Evolutionary conservation across 1,140 invertebrate genomes (phyloP).

Genomic region (Drosophila baimaii): DNA sequence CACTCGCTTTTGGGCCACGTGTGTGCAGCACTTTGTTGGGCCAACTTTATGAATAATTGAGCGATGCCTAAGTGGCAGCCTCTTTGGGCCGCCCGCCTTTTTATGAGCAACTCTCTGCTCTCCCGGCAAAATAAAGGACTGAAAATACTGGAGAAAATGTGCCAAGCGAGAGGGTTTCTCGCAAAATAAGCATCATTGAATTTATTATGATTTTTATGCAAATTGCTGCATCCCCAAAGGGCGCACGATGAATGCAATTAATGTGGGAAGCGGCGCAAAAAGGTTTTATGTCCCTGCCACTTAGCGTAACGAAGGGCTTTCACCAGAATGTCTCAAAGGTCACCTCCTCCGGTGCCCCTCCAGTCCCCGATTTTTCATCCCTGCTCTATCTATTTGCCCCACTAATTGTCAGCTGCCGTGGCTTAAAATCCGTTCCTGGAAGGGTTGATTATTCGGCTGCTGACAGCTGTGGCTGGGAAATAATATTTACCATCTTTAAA

Average conservation of each 20-base stretch:
- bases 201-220: constrained; percentile 77
- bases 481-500: constrained; percentile 21
- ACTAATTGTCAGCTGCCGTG: constrained; percentile 55
- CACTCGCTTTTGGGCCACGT: constrained; percentile 16
- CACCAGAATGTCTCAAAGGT: constrained; percentile 20
- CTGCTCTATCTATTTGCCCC: constrained; percentile 7
- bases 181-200: constrained; percentile 75
- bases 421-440: constrained; percentile 34
- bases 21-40: constrained; percentile 40
- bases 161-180: constrained; percentile 30
- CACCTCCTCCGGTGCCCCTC: background rate
- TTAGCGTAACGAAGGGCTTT: constrained; percentile 56
- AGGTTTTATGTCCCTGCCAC: constrained; percentile 54
- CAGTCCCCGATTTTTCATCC: background rate
- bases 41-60: constrained; percentile 74
- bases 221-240: constrained; percentile 54
- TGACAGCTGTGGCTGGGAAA: constrained; percentile 22
- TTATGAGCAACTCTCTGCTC: constrained; percentile 41
- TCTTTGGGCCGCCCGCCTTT: constrained; percentile 46
- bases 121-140: constrained; percentile 37
- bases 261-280: constrained; percentile 48
- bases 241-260: constrained; percentile 54
- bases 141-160: constrained; percentile 33
- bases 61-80: constrained; percentile 57
- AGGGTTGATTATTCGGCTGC: constrained; percentile 6